A percentile compares a stretch with the other conserved stretches of the same genome.
Conservation (phyloP, 2,888 invertebrate genomes). For the Orchesellides sinensis region DNA sequence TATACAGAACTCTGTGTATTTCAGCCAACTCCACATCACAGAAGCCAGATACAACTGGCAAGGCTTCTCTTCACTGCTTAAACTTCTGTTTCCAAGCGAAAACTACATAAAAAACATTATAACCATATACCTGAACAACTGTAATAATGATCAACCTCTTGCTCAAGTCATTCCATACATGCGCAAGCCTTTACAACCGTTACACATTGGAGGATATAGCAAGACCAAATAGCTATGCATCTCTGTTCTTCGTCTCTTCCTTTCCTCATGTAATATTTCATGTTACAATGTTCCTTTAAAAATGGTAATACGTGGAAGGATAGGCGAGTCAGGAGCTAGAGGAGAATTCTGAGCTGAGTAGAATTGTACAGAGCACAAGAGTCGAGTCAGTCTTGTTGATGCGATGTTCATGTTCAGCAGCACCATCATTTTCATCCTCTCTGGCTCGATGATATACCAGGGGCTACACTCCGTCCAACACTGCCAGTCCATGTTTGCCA, state of each 20-base stretch:
- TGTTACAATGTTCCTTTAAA: no score
- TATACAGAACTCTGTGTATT: no score
- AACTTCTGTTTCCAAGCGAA: constrained; percentile 35
- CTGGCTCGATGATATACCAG: constrained; percentile 58
- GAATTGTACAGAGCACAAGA: background rate
- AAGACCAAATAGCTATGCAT: background rate
- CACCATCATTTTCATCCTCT: constrained; percentile 54
- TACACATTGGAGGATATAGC: no score
- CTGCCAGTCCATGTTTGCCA: constrained; percentile 72
- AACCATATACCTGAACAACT: no score
- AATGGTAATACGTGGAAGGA: no score
- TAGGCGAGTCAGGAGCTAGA: no score
- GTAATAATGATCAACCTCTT: no score
- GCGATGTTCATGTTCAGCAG: constrained; percentile 65
- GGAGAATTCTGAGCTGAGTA: no score
- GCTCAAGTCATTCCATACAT: no score
- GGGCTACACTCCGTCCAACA: constrained; percentile 64
- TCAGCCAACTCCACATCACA: constrained; percentile 15
- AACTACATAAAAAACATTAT: no score
- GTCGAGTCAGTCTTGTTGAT: constrained; percentile 58
- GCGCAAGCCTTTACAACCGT: no score
- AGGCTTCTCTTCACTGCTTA: constrained; percentile 46
- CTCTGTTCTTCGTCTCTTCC: background rate
- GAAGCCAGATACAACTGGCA: constrained; percentile 50
- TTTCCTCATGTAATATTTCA: no score